Conservation (phyloP, 2,113 vertebrate species). For the Axis porcinus region DNA sequence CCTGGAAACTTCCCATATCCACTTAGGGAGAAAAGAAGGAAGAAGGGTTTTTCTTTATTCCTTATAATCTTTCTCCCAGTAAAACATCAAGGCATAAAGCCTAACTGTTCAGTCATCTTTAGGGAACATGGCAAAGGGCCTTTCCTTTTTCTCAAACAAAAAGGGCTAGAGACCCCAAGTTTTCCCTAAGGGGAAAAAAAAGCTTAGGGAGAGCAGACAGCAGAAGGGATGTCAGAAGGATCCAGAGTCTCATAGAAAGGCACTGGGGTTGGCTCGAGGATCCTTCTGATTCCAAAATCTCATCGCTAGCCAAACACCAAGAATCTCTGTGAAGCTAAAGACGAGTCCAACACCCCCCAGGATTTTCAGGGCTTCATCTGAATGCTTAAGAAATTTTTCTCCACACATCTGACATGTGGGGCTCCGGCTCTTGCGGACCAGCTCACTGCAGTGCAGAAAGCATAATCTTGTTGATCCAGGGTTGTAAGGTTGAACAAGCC, state of each 20-base stretch:
- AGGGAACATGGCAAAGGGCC: neutral
- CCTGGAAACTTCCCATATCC: neutral
- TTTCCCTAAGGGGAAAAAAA: conserved; percentile 31
- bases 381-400: conserved; percentile 86
- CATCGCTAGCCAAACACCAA: conserved; percentile 94
- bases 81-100: conserved; percentile 2
- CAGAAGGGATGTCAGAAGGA: neutral
- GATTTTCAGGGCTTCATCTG: conserved; percentile 90
- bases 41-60: neutral
- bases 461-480: conserved; percentile 72
- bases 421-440: conserved; percentile 65
- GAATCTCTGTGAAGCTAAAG: conserved; percentile 96
- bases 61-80: neutral
- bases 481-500: conserved; percentile 85
- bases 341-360: conserved; percentile 94
- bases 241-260: conserved; percentile 87
- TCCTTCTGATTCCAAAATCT: conserved; percentile 96
- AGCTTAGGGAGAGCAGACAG: neutral
- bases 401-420: conserved; percentile 83
- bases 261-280: conserved; percentile 93
- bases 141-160: conserved; percentile 35
- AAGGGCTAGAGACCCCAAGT: neutral
- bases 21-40: neutral
- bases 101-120: neutral
- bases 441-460: conserved; percentile 83